Evolutionary conservation across 2,113 vertebrate species (phyloP).

Genomic region (Panthera leo): DNA sequence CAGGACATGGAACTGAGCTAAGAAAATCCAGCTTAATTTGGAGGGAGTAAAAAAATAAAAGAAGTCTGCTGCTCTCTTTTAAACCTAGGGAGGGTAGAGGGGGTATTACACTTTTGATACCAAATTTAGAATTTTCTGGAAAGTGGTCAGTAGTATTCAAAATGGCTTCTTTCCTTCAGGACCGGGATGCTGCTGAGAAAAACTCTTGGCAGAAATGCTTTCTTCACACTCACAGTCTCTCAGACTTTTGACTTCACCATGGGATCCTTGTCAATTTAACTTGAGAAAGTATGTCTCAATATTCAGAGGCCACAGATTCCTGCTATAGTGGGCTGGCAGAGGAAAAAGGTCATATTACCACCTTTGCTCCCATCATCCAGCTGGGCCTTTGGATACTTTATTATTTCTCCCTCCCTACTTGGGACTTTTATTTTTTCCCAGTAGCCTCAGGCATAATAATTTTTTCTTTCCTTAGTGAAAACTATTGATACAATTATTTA

Average conservation of each 20-base stretch:
- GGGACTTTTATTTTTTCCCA: constrained; percentile 61
- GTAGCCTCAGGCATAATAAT: constrained; percentile 78
- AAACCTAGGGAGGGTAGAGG: not conserved
- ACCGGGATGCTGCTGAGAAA: not conserved
- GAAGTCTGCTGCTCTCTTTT: not conserved
- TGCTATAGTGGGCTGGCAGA: constrained; percentile 25
- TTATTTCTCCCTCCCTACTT: constrained; percentile 35
- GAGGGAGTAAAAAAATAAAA: not conserved
- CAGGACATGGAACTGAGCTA: not conserved
- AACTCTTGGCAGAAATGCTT: not conserved
- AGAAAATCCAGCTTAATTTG: constrained; percentile 36
- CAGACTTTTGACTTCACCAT: constrained; percentile 27
- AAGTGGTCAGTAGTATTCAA: not conserved
- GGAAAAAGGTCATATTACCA: not conserved
- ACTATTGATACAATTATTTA: constrained; percentile 82
- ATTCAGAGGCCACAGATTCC: constrained; percentile 5
- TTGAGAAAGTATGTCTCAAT: not conserved
- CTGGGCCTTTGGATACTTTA: constrained; percentile 46
- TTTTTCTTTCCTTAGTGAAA: constrained; percentile 79
- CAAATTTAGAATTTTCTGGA: not conserved
- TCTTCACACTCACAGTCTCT: not conserved
- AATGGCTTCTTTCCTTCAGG: constrained; percentile 15
- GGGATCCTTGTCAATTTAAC: constrained; percentile 1
- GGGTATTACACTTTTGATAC: not conserved
- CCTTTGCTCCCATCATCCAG: constrained; percentile 59